These are phyloP conservation scores for Sorex maritimensis DNA, from an alignment of 2,797 vertebrate species.

Conservation along the genomic window DNA sequence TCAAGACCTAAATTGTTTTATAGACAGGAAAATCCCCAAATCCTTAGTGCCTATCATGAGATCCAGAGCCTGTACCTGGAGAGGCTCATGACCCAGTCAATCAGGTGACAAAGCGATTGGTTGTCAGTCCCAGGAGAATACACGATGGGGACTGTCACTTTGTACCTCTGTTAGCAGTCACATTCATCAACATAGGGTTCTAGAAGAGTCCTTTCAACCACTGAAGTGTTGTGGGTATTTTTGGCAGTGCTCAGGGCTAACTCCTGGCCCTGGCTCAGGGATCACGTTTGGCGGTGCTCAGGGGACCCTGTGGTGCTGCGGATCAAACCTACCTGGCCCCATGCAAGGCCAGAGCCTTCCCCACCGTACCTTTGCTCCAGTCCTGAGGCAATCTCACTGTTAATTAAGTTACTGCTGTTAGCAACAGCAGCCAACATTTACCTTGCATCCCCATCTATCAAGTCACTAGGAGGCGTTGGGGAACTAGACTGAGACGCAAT, in stretches of 20 bases:
- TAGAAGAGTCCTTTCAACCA: not conserved
- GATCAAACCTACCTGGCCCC: too few species aligned
- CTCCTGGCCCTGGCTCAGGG: too few species aligned
- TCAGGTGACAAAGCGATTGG: not conserved
- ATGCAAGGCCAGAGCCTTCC: too few species aligned
- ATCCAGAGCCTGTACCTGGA: not conserved
- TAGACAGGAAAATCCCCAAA: conserved; percentile 52
- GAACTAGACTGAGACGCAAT: not conserved
- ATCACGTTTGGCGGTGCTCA: too few species aligned
- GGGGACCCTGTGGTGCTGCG: too few species aligned
- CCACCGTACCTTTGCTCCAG: too few species aligned
- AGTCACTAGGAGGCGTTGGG: not conserved
- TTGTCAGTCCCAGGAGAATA: not conserved
- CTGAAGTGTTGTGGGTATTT: not conserved
- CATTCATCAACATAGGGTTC: not conserved
- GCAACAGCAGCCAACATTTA: not conserved
- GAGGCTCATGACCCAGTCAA: not conserved
- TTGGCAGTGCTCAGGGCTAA: not conserved
- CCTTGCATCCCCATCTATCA: not conserved
- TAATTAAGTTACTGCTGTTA: not conserved
- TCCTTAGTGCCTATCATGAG: not conserved
- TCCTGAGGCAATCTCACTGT: not conserved
- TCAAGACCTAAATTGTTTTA: not conserved
- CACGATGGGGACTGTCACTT: accelerated
- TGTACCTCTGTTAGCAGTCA: not conserved